phyloP scores from a whole-genome alignment of 2,113 vertebrate genomes.

The Erythrolamprus reginae region DNA sequence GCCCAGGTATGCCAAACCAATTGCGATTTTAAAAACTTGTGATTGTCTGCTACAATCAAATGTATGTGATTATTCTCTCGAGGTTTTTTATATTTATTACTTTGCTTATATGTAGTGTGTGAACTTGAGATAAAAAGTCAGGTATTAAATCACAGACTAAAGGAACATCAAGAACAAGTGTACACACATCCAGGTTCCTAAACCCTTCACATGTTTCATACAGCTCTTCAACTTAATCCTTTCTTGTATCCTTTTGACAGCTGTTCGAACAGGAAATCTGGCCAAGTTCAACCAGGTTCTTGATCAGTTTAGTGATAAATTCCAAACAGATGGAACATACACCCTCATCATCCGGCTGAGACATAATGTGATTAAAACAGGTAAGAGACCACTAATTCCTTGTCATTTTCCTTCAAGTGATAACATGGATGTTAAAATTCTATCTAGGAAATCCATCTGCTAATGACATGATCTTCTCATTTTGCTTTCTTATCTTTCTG shows the following conservation, averaged over 20 bases:
- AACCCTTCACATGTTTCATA: rapidly evolving
- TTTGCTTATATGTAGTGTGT: not conserved
- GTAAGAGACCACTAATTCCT: constrained; percentile 57
- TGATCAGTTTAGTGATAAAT: constrained; percentile 97
- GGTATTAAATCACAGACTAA: not conserved
- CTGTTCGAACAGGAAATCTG: constrained; percentile 91
- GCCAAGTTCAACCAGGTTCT: constrained; percentile 96
- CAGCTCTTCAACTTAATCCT: not conserved
- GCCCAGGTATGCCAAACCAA: not conserved
- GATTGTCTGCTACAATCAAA: not conserved
- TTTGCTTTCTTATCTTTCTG: not conserved
- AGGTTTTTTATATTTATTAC: not conserved
- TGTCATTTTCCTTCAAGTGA: not conserved
- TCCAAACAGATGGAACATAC: constrained; percentile 94
- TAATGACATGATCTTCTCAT: not conserved
- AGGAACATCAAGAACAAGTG: not conserved
- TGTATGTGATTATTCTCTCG: not conserved
- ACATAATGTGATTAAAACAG: constrained; percentile 98
- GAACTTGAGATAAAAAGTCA: not conserved
- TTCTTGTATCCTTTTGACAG: constrained; percentile 52
- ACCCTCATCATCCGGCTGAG: constrained; percentile 95
- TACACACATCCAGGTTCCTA: not conserved
- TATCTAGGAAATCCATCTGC: too few species aligned
- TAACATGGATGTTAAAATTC: not conserved
- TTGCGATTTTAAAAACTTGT: not conserved